A percentile compares a stretch with the other conserved stretches of the same genome.
phyloP scores from a whole-genome alignment of 1,140 invertebrate species.

The Drosophila pectinifera region DNA sequence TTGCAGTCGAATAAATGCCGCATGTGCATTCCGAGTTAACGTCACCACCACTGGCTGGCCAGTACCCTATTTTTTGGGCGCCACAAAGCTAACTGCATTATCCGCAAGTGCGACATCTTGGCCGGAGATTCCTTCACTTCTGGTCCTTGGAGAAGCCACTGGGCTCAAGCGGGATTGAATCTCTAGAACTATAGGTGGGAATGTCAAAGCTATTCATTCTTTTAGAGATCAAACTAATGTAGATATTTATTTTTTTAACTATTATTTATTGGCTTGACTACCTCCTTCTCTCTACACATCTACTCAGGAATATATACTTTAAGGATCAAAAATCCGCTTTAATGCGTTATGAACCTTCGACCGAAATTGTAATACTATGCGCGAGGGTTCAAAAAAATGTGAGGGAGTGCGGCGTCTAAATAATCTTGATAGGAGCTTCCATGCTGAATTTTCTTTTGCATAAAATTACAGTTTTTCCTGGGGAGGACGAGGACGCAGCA shows the following conservation, averaged over 20 bases:
- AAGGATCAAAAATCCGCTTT: background rate
- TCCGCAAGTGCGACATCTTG: background rate
- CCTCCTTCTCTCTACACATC: too few species aligned
- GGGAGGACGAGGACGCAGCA: conserved; percentile 29
- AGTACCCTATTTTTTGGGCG: conserved; percentile 2
- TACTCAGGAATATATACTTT: too few species aligned
- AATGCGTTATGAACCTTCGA: background rate
- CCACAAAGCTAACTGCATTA: too few species aligned
- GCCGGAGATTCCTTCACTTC: background rate
- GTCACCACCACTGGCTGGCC: conserved; percentile 14
- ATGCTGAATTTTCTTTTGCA: conserved; percentile 71
- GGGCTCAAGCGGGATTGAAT: too few species aligned
- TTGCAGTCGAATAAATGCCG: conserved; percentile 66
- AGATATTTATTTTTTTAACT: too few species aligned
- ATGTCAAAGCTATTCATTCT: background rate
- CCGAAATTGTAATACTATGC: background rate
- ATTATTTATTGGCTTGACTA: too few species aligned
- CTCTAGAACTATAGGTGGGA: background rate
- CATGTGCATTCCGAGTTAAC: conserved; percentile 30
- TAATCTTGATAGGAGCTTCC: conserved; percentile 61
- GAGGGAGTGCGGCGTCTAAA: conserved; percentile 40
- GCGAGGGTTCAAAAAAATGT: conserved; percentile 38
- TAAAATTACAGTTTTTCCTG: conserved; percentile 78
- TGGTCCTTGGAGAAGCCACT: background rate
- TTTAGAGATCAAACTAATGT: too few species aligned